Evolutionary conservation across 2,113 vertebrate species (phyloP).

Genomic region (Danio rerio): DNA sequence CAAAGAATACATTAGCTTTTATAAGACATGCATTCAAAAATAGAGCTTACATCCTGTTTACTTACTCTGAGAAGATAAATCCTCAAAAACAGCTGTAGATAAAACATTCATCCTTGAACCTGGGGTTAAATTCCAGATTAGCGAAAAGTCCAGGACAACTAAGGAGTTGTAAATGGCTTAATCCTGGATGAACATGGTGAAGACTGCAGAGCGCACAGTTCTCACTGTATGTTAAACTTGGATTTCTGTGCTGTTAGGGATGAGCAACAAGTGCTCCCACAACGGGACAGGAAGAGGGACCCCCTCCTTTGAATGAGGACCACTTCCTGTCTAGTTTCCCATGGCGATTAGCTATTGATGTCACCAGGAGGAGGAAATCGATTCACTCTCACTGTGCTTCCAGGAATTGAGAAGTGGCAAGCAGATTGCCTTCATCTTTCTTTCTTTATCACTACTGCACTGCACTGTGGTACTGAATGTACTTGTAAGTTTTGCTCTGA

Average conservation of each 20-base stretch:
- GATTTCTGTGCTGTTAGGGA: neutral
- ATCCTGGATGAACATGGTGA: neutral
- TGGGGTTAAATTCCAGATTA: neutral
- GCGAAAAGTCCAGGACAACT: neutral
- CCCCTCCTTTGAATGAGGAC: constrained; percentile 43
- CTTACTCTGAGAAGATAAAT: neutral
- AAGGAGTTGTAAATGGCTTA: neutral
- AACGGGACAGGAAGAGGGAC: constrained; percentile 51
- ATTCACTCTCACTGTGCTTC: constrained; percentile 56
- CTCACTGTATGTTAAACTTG: neutral
- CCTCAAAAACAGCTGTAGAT: neutral
- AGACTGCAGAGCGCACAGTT: neutral
- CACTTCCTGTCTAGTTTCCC: constrained; percentile 62
- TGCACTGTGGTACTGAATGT: neutral
- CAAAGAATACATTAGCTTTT: too few relatives aligned
- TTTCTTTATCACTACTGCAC: neutral
- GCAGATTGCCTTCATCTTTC: constrained; percentile 37
- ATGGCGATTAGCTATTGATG: constrained; percentile 59
- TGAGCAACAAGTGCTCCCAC: neutral
- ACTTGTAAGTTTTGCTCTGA: neutral
- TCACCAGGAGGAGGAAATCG: constrained; percentile 59
- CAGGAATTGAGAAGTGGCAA: constrained; percentile 55
- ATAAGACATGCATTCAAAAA: neutral
- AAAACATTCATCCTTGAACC: neutral
- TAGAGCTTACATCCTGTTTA: neutral